Base-by-base conservation (phyloP, 2,113 vertebrate genomes). In the Dryoscopus gambensis region DNA sequence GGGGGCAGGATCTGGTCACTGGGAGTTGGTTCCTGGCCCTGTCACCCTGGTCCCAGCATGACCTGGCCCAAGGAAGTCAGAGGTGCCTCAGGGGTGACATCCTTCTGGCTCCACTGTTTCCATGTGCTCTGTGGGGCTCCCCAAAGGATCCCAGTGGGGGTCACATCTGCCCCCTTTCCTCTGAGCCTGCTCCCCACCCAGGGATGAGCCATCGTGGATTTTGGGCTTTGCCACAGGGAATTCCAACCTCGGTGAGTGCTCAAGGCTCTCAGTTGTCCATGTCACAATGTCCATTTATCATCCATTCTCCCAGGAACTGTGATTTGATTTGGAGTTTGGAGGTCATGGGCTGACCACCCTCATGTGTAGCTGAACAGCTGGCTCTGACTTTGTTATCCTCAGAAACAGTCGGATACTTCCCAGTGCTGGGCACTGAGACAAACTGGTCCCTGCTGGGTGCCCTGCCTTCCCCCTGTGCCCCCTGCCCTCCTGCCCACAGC, bases 111-210 rank as follows among this genome's bases (percentile, higher is more conserved):
- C 10, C 27, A 31, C 23, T 10, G 21, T 37, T 52, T 16, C 20
- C 56, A 56, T 0, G 0, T 27, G 21, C 0, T 0, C 65, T 73
- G 11, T 33, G 13, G 39, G 22, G 23, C 10, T n/a, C 11, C 53
- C n/a, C 7, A 5, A 30, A 59, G 28, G 42, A 35, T 44, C 37
- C 23, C 11, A 4, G 24, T 8, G 1, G 2, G 42, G 23, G 21
- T 33, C 47, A 10, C 5, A 6, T 23, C 37, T 57, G 21, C 1
- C 15, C 21, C 15, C 28, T 55, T 73, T 27, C 33, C 33, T 55
- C 20, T 17, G 22, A 44, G 25, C 18, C 53, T 68, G 17, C 50
- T 68, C 44, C 39, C 27, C 9, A 33, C 19, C 5, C 35, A 44
- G 19, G 8, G 20, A 68, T 33, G 40, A 65, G 10, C 23, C 40